phyloP scores from a whole-genome alignment of 92 coral and sea anemone genomes.

The Siderastrea radians region DNA sequence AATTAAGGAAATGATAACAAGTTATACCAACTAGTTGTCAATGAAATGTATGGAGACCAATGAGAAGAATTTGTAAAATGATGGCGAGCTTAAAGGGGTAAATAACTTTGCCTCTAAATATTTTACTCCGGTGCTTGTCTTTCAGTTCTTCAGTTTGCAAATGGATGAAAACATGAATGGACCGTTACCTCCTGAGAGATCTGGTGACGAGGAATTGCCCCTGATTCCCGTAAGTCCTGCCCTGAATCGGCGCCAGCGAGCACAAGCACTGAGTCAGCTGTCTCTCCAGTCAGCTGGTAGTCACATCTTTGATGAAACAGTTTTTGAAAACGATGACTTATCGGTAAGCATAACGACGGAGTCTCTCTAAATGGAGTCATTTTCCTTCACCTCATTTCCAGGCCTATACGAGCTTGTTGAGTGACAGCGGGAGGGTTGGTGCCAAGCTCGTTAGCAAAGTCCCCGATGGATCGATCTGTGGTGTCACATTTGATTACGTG shows the following conservation, averaged over 20 bases:
- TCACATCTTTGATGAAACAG: neutral
- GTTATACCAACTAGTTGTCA: no score
- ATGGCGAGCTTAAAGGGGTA: neutral
- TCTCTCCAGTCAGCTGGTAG: constrained; percentile 31
- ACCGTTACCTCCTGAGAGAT: neutral
- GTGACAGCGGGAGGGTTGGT: no score
- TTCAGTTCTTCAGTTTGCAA: neutral
- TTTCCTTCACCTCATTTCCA: no score
- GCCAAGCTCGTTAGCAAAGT: no score
- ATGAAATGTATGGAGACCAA: neutral
- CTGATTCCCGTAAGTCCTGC: constrained; percentile 22
- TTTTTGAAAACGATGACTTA: neutral
- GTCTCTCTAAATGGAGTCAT: neutral
- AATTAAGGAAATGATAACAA: no score
- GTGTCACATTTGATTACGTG: no score
- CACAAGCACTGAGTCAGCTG: constrained; percentile 46
- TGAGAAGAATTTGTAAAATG: neutral
- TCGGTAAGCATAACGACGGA: neutral
- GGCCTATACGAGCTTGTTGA: no score
- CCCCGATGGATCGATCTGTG: no score
- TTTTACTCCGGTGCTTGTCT: neutral
- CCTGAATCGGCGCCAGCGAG: constrained; percentile 39
- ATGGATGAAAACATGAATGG: constrained; percentile 23
- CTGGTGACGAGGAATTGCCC: constrained; percentile 24
- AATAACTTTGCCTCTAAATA: neutral